Conservation (phyloP, 2,113 vertebrate genomes). For the Rhizomys pruinosus region DNA sequence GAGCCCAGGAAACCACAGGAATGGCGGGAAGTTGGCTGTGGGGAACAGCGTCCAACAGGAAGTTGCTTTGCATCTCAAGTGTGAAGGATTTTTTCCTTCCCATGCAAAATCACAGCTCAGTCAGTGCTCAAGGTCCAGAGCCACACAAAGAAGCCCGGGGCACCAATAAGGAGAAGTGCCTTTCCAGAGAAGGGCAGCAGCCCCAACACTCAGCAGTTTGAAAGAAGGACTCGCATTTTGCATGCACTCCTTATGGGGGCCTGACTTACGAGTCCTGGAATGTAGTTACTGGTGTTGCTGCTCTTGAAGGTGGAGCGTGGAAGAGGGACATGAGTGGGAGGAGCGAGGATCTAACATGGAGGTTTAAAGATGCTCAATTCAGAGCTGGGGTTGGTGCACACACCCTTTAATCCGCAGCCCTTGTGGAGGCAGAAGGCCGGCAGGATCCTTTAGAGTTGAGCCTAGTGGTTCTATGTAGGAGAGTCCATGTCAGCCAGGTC, state of each 20-base stretch:
- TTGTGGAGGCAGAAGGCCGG: no score
- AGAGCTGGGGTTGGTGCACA: not conserved
- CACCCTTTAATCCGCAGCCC: no score
- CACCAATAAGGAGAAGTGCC: not conserved
- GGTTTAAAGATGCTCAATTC: not conserved
- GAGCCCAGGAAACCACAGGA: not conserved
- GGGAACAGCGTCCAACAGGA: not conserved
- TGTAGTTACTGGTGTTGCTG: not conserved
- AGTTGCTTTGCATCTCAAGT: not conserved
- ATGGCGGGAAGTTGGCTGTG: not conserved
- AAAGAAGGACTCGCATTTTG: not conserved
- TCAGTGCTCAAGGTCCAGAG: not conserved
- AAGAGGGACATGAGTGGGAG: not conserved
- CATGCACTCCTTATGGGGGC: accelerated
- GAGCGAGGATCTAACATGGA: not conserved
- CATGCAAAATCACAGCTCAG: not conserved
- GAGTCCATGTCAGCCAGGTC: no score
- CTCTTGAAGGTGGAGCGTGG: not conserved
- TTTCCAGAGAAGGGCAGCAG: not conserved
- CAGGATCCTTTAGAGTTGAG: no score
- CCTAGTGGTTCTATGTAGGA: no score
- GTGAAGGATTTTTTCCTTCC: not conserved
- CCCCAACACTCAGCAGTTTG: accelerated
- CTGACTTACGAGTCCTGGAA: not conserved
- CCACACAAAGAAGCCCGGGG: not conserved